Conservation (phyloP, 2,797 vertebrate species). For the Oreochromis grahami region DNA sequence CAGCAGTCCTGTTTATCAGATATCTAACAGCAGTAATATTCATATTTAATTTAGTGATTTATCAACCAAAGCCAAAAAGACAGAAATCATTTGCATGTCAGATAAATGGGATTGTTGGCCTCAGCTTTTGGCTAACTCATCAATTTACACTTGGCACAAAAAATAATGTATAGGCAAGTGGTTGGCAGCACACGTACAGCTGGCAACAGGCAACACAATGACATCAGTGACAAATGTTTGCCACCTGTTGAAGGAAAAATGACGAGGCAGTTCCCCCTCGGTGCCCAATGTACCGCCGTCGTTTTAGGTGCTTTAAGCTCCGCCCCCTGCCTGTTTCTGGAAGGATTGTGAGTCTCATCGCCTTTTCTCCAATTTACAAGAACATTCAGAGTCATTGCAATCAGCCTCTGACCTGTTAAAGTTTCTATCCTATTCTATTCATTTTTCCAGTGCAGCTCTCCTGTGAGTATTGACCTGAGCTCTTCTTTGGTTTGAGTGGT, state of each 20-base stretch:
- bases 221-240: constrained; percentile 20
- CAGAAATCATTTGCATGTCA: neutral
- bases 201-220: constrained; percentile 23
- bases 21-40: neutral
- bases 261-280: constrained; percentile 12
- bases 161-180: constrained; percentile 22
- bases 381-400: neutral
- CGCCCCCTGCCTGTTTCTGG: neutral
- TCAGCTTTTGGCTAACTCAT: neutral
- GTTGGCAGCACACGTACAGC: constrained; percentile 13
- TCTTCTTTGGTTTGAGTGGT: constrained; percentile 38
- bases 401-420: neutral
- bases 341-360: neutral
- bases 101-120: constrained; percentile 22
- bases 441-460: constrained; percentile 48
- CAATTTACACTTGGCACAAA: constrained; percentile 45
- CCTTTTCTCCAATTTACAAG: neutral
- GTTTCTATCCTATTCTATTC: neutral
- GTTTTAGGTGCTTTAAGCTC: neutral
- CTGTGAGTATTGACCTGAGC: constrained; percentile 48
- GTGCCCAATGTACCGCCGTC: neutral
- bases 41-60: neutral
- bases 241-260: constrained; percentile 18
- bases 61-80: neutral
- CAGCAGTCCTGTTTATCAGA: neutral